Conservation (phyloP, 2,113 vertebrate genomes). For the Mungos mungo region DNA sequence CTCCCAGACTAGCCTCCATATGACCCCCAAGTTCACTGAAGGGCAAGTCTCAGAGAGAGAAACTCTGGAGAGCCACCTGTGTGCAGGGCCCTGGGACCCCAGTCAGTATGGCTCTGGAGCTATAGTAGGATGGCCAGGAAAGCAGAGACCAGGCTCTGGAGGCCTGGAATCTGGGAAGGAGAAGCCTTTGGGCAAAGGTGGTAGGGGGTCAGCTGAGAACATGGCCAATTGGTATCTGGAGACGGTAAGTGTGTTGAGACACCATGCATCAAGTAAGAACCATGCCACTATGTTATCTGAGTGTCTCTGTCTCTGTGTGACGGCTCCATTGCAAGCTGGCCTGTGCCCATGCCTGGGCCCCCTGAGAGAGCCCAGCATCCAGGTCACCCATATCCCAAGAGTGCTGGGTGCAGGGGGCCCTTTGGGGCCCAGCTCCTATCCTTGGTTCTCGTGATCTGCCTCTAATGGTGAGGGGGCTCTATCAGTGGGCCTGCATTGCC, state of each 20-base stretch:
- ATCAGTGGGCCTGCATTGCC: not conserved
- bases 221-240: not conserved
- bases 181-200: not conserved
- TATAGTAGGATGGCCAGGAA: not conserved
- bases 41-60: not conserved
- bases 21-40: not conserved
- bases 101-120: not conserved
- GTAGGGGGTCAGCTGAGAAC: not conserved
- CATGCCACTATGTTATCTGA: not conserved
- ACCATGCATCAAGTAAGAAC: not conserved
- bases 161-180: not conserved
- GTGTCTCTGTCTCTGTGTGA: constrained; percentile 64
- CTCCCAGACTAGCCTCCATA: not conserved
- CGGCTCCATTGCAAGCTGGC: constrained; percentile 8
- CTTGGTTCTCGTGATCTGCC: not conserved
- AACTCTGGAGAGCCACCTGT: not conserved
- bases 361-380: not conserved
- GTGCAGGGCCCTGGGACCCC: not conserved
- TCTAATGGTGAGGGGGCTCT: not conserved
- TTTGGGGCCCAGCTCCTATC: not conserved
- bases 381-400: not conserved
- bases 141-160: not conserved
- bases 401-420: not conserved
- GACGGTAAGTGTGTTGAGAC: constrained; percentile 52
- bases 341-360: not conserved